Base-by-base conservation (phyloP, 2,797 vertebrate species). In the Helostoma temminkii region DNA sequence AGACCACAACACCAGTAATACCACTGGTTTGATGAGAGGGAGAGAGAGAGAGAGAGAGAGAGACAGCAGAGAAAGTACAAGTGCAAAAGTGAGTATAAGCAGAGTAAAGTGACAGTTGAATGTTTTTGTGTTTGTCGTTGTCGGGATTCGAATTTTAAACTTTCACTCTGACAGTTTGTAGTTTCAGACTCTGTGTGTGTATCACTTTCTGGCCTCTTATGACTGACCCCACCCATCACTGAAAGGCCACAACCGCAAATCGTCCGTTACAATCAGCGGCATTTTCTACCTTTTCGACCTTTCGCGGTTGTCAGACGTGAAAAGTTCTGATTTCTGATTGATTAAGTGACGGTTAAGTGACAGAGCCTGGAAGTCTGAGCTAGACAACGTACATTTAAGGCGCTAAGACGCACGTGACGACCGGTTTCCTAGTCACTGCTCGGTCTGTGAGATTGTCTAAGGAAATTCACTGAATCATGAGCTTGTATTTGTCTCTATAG, bases 131-230 rank as follows among this genome's bases (percentile, higher is more conserved):
- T 59, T 69, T 3, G 25, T 43, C 41, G 53, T 70, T 75, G 19
- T 28, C 30, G 59, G 26, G 54, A 70, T 72, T 76, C 34, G 9
- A 84, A 67, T 77, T 68, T 79, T 71, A 21, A 82, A 86, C 89
- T 92, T 84, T 91, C 89, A 78, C 70, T 91, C 82, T 88, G 85
- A 90, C 84, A 46, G 68, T 50, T 50, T 15, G n/a, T 5, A 75
- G 52, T 85, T 89, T 89, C 82, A 79, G 1, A 59, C 19, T n/a
- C 21, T 43, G 32, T 36, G 11, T 26, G 16, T 42, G 16, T 32
- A 45, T 32, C 28, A 19, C 9, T 50, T 34, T 32, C 25, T 32
- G 45, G 49, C 43, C 54, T 58, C 45, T 43, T 8, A 42, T 22
- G 24, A 28, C 12, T 19, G 78, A 53, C 66, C 45, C 60, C 73